Evolutionary conservation across 2,888 invertebrate species (phyloP).

Genomic region (Polydrusus pterygomalis): DNA sequence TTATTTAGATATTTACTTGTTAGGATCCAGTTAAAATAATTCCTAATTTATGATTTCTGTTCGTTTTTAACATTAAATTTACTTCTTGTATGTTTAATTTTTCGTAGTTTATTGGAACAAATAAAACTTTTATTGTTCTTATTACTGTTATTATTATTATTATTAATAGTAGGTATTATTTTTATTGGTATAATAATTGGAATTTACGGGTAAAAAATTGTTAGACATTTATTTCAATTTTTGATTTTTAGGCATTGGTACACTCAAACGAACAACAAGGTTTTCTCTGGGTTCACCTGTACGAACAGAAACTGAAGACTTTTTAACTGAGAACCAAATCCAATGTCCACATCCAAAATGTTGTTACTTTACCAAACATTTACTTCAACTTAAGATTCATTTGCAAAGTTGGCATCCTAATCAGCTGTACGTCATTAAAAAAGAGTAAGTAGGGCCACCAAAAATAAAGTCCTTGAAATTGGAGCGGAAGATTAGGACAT

Average conservation of each 20-base stretch:
- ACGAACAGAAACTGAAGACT: slow-evolving; percentile 2
- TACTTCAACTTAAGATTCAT: slow-evolving; percentile 34
- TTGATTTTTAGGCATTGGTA: not conserved
- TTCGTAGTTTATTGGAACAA: too few relatives aligned
- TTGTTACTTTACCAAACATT: slow-evolving; percentile 35
- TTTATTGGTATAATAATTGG: too few relatives aligned
- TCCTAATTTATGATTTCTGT: too few relatives aligned
- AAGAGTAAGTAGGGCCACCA: slow-evolving; percentile 12
- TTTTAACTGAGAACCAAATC: not conserved
- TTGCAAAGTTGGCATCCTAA: slow-evolving; percentile 24
- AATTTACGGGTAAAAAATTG: too few relatives aligned
- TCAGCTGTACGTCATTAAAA: slow-evolving; percentile 5
- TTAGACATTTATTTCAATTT: not conserved
- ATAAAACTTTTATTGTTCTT: too few relatives aligned
- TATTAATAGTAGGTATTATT: too few relatives aligned
- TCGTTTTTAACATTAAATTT: too few relatives aligned
- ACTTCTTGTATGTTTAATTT: too few relatives aligned
- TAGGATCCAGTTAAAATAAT: too few relatives aligned
- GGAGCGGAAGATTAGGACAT: not conserved
- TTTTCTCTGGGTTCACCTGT: slow-evolving; percentile 32
- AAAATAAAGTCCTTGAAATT: not conserved
- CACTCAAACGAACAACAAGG: slow-evolving; percentile 2
- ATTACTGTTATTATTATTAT: too few relatives aligned
- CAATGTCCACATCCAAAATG: slow-evolving; percentile 34
- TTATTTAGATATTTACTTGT: too few relatives aligned